Evolutionary conservation across 2,797 vertebrate genomes (phyloP), one percentile per base, ranked within the genome.

Genomic region (Argentina silus): DNA sequence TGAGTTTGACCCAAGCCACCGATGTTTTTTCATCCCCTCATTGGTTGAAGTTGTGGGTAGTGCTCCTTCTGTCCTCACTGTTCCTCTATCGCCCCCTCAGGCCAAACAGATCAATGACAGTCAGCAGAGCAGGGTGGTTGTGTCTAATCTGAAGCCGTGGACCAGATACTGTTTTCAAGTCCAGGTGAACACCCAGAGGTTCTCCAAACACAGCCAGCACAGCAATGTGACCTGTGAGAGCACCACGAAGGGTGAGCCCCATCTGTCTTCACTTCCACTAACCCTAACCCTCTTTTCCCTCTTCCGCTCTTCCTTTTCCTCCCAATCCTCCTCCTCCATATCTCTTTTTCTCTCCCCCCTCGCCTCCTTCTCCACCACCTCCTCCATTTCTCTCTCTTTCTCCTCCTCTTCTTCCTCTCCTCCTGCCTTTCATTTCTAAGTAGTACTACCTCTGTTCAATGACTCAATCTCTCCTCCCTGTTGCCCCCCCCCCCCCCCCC

Each of bases 81-180:
- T n/a, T 21, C 44, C 3, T 74, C 67, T 70, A 6, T 57, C 0
- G 1, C 21, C 45, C 69, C 15, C 43, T 1, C 76, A 93, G 92
- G 65, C 12, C 11, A 23, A 0, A 59, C 56, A 0, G 19, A 0
- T 64, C 0, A 50, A 2, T 12, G 0, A 12, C 2, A 0, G 53
- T 0, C 51, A 44, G 0, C 87, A 90, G 60, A 87, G 68, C 60
- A 69, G 27, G 3, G 12, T 87, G 7, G 23, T 87, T 50, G 77
- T 94, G 15, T 0, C 0, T 0, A 0, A 77, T 0, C 75, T 94
- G 78, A 74, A 87, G 0, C 83, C 82, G 3, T 0, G 63, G 80
- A 88, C 78, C 1, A 47, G 27, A 6, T 94, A 94, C 84, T 94
- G 93, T 2, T 65, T 92, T 21, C 61, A 87, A 5, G 91, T 90